phyloP scores from a whole-genome alignment of 2,888 invertebrate genomes.

The Tipula lateralis region DNA sequence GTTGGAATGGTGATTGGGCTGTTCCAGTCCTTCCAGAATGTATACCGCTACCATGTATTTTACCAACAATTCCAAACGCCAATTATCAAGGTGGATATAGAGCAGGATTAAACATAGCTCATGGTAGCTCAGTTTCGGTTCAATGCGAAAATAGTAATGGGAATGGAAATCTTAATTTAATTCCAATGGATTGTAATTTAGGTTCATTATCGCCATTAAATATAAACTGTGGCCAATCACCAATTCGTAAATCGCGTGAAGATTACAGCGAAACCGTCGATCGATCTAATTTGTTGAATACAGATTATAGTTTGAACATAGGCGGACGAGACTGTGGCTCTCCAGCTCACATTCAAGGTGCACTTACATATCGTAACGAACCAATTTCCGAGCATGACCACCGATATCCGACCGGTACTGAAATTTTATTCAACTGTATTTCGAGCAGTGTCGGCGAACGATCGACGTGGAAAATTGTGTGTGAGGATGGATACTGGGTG shows the following conservation, averaged over 20 bases:
- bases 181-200: slow-evolving; percentile 40
- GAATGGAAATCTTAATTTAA: slow-evolving; percentile 37
- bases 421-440: slow-evolving; percentile 78
- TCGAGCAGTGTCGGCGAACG: slow-evolving; percentile 75
- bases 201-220: slow-evolving; percentile 44
- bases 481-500: slow-evolving; percentile 80
- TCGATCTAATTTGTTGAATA: slow-evolving; percentile 34
- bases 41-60: slow-evolving; percentile 54
- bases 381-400: slow-evolving; percentile 62
- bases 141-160: slow-evolving; percentile 55
- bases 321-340: slow-evolving; percentile 43
- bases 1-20: slow-evolving; percentile 80
- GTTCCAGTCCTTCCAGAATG: slow-evolving; percentile 71
- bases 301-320: slow-evolving; percentile 36
- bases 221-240: slow-evolving; percentile 44
- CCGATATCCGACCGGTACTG: slow-evolving; percentile 73
- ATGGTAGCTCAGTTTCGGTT: slow-evolving; percentile 71
- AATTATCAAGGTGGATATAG: slow-evolving; percentile 64
- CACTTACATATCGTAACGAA: slow-evolving; percentile 66
- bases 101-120: slow-evolving; percentile 73
- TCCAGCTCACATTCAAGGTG: slow-evolving; percentile 65
- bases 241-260: slow-evolving; percentile 44
- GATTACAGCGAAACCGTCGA: slow-evolving; percentile 39
- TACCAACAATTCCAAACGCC: slow-evolving; percentile 45
- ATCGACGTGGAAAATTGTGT: slow-evolving; percentile 78